Conservation (phyloP, 2,797 vertebrate genomes). For the Alauda arvensis region DNA sequence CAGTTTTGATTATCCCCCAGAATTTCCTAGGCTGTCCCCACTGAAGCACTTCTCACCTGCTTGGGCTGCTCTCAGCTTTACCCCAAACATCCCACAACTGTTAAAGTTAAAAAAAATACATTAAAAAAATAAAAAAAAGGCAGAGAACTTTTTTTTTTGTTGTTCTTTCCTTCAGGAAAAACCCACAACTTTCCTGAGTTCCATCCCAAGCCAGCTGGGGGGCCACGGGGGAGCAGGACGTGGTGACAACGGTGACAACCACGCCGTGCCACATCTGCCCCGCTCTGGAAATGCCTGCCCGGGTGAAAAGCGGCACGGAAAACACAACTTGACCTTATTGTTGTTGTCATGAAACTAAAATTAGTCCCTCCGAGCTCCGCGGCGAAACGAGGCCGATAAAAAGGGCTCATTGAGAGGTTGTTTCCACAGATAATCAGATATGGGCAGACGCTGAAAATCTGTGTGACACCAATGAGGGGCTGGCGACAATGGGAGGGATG, state of each 20-base stretch:
- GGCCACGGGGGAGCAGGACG: fast-evolving
- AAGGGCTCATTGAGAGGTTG: constrained; percentile 43
- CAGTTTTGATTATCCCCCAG: neutral
- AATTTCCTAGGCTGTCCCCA: neutral
- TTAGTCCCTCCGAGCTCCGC: constrained; percentile 36
- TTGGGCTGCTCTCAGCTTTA: neutral
- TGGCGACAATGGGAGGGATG: constrained; percentile 18
- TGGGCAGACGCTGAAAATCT: constrained; percentile 40
- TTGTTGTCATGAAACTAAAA: constrained; percentile 54
- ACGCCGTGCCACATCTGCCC: neutral
- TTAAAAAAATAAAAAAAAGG: neutral
- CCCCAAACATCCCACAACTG: neutral
- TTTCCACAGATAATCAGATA: constrained; percentile 62
- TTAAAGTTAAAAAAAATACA: neutral
- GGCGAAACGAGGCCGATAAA: neutral
- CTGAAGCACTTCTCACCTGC: neutral
- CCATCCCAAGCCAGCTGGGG: neutral
- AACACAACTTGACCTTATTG: constrained; percentile 59
- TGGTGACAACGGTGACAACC: neutral
- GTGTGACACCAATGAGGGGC: constrained; percentile 53
- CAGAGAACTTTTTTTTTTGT: too few species aligned
- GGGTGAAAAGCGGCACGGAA: constrained; percentile 24
- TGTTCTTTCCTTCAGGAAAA: neutral
- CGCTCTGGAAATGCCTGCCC: neutral
- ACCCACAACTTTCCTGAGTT: neutral